Base-by-base conservation (phyloP, 2,797 vertebrate genomes). In the Hippocampus kuda region DNA sequence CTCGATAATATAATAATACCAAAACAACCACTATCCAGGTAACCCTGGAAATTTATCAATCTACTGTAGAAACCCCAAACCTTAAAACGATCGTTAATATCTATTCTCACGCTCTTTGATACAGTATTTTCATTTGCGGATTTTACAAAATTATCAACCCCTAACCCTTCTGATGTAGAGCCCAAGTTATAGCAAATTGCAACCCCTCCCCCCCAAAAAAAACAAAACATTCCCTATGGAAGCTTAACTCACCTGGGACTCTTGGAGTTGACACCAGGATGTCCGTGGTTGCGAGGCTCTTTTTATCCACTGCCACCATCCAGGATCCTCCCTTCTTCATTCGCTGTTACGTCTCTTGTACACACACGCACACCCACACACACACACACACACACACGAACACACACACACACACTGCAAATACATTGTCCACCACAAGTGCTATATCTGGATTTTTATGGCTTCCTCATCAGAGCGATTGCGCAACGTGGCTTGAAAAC, bases 191-290 rank as follows among this genome's bases (percentile, higher is more conserved):
- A 27, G 24, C 12, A 57, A 56, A 56, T 13, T 26, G n/a, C 54
- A 56, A 9, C 10, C 2, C 18, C 7, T 18, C 1, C 12, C 42
- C 11, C 11, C 12, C 44, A 46, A 46, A 44, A 13, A 34, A 41
- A 22, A 20, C 18, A 63, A 42, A 42, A 24, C 61, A 44, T 44
- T 22, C 22, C 22, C 56, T 27, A 27, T 16, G 26, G 20, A 46
- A 44, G 22, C 2, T 42, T n/a, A n/a, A 68, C 86, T 83, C 69
- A 85, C 84, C 82, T 72, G 71, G 48, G 51, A 62, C 57, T 13
- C 48, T 66, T 67, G 2, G 59, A 0, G 22, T 68, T 30, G 72
- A 59, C 56, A 30, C 56, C 56, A 30, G 56, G 26, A 59, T 59
- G 56, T 30, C 56, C 5, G 16, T 61, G 16, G 15, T 6, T 73